phyloP scores from a whole-genome alignment of 2,888 invertebrate genomes.

The Synanthedon vespiformis region DNA sequence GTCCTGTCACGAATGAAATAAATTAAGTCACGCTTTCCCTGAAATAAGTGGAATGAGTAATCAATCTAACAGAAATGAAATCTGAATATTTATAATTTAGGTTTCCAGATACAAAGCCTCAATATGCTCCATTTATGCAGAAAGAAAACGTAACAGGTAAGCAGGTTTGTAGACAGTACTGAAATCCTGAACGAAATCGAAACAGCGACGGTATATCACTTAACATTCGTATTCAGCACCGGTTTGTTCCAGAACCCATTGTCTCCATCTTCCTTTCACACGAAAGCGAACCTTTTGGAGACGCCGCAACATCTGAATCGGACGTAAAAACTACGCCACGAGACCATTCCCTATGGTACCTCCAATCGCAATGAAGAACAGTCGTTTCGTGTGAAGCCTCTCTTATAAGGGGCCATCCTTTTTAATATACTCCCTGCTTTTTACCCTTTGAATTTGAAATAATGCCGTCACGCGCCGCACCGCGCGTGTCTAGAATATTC shows the following conservation, averaged over 20 bases:
- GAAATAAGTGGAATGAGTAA: no score
- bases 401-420: slow-evolving; percentile 35
- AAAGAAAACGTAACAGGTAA: no score
- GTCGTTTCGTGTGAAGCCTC: slow-evolving; percentile 19
- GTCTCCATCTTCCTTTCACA: neutral
- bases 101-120: no score
- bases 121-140: no score
- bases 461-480: slow-evolving; percentile 42
- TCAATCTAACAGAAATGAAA: no score
- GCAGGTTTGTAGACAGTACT: neutral
- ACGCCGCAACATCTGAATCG: neutral
- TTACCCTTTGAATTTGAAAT: slow-evolving; percentile 62
- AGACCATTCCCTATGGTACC: slow-evolving; percentile 18
- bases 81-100: no score
- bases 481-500: slow-evolving; percentile 39
- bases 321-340: slow-evolving; percentile 4
- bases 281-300: slow-evolving; percentile 3
- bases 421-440: slow-evolving; percentile 44
- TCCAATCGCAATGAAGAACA: slow-evolving; percentile 21
- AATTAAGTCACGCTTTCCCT: no score
- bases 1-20: no score
- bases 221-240: slow-evolving; percentile 30
- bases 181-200: neutral
- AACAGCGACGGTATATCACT: slow-evolving; percentile 20
- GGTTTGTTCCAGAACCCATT: slow-evolving; percentile 18